Conservation (phyloP, 2,797 vertebrate genomes). For the Erpetoichthys calabaricus region DNA sequence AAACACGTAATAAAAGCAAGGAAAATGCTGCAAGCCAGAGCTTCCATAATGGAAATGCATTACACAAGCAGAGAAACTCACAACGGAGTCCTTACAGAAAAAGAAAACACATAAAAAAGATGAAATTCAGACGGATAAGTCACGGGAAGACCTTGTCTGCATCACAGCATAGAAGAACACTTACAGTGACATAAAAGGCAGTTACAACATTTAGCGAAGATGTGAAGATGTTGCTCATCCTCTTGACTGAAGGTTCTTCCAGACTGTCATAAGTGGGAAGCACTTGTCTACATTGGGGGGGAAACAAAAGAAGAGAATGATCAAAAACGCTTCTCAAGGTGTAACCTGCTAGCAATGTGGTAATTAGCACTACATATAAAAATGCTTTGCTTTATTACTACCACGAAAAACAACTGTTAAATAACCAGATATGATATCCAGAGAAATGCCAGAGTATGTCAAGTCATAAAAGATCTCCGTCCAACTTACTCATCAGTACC, state of each 20-base stretch:
- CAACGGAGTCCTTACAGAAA: not conserved
- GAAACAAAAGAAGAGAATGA: too few relatives aligned
- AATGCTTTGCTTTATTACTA: too few relatives aligned
- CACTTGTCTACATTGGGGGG: slow-evolving; percentile 63
- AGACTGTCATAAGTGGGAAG: slow-evolving; percentile 93
- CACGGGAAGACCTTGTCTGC: not conserved
- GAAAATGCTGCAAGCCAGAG: not conserved
- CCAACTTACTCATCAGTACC: too few relatives aligned
- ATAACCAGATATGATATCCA: too few relatives aligned
- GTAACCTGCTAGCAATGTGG: too few relatives aligned
- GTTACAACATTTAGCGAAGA: slow-evolving; percentile 88
- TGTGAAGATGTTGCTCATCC: slow-evolving; percentile 95
- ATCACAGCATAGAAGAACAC: slow-evolving; percentile 22
- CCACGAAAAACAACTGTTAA: too few relatives aligned
- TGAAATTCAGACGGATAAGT: too few relatives aligned
- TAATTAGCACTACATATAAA: too few relatives aligned
- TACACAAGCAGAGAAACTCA: not conserved
- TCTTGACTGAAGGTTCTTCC: slow-evolving; percentile 92
- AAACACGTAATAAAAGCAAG: too few relatives aligned
- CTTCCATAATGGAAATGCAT: not conserved
- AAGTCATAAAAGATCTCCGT: too few relatives aligned
- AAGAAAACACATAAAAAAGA: not conserved
- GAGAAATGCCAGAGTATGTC: too few relatives aligned
- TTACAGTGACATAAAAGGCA: slow-evolving; percentile 87
- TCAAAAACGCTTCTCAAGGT: too few relatives aligned